Base-by-base conservation (phyloP, 2,888 invertebrate species). In the Pyrocoelia pectoralis region DNA sequence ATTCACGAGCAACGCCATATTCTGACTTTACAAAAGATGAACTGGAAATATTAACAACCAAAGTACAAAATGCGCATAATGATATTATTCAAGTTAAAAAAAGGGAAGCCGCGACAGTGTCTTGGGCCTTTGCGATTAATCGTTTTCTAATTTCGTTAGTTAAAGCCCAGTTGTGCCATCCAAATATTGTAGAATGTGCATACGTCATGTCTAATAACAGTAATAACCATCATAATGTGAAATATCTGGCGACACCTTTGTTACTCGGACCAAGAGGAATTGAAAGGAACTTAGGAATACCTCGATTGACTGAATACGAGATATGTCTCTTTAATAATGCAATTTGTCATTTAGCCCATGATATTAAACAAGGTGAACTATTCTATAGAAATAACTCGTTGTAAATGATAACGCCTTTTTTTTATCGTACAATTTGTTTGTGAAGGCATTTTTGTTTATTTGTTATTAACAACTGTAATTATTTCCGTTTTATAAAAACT, bases 1-100 rank as follows among this genome's bases (percentile, higher is more conserved):
- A 93, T 57, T 93, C 93, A 0, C 89, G 89, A 75, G 84, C 87
- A 1, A 85, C 82, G 60, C 93, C 81, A 0, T 76, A 76, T 67
- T 68, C 72, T 9, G 78, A 79, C 52, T 79, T 79, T 60, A 75
- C 74, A 10, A 72, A 75, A 61, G 38, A 43, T 5, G 61, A 65
- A 18, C 9, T 65, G 12, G 61, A 60, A 24, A 46, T 13, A 1
- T 15, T 65, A 49, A 61, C 65, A 6, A 33, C 19, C 12, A 17
- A n/a, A 9, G 49, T 61, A 13, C 86, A 88, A 79, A 85, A 86
- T 72, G 89, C 89, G 46, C 87, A 87, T 29, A 85, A 87, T 14
- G 87, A 88, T 73, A 85, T 89, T 24, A 84, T 87, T 9, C 86
- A 87, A 70, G 84, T 88, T 5, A 88, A 88, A 78, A 85, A 85